phyloP scores from a whole-genome alignment of 1,140 invertebrate genomes.

The Macrobrachium rosenbergii region DNA sequence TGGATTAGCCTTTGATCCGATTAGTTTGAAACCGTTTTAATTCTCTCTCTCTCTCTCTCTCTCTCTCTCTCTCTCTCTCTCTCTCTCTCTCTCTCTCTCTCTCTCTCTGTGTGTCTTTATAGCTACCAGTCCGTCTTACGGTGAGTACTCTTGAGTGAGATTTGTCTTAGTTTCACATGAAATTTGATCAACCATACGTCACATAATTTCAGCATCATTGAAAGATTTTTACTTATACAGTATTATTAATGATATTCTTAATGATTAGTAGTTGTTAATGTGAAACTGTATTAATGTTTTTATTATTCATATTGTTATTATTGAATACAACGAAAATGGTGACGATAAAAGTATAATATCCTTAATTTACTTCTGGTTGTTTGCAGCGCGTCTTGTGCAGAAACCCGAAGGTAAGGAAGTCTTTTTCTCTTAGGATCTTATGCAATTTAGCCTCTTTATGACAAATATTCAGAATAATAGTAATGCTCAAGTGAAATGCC shows the following conservation, averaged over 20 bases:
- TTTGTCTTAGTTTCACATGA: no score
- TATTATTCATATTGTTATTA: not conserved
- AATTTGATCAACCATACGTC: no score
- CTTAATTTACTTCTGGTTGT: no score
- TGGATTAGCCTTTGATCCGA: not conserved
- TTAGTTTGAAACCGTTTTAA: not conserved
- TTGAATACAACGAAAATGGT: not conserved
- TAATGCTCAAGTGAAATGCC: no score
- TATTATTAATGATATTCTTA: not conserved
- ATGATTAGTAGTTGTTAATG: not conserved
- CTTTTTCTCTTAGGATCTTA: no score
- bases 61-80: not conserved
- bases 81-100: conserved; percentile 22
- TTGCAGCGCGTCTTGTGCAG: no score
- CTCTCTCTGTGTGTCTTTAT: conserved; percentile 21
- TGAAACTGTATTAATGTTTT: not conserved
- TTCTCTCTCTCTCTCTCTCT: no score
- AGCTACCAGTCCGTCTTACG: not conserved
- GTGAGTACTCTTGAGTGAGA: not conserved
- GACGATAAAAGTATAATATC: not conserved
- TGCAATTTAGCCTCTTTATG: no score
- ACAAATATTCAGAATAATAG: no score
- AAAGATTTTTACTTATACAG: not conserved
- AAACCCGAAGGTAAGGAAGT: no score
- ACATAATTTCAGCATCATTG: no score